Evolutionary conservation across 2,797 vertebrate genomes (phyloP).

Genomic region (Gallinago solitaria): DNA sequence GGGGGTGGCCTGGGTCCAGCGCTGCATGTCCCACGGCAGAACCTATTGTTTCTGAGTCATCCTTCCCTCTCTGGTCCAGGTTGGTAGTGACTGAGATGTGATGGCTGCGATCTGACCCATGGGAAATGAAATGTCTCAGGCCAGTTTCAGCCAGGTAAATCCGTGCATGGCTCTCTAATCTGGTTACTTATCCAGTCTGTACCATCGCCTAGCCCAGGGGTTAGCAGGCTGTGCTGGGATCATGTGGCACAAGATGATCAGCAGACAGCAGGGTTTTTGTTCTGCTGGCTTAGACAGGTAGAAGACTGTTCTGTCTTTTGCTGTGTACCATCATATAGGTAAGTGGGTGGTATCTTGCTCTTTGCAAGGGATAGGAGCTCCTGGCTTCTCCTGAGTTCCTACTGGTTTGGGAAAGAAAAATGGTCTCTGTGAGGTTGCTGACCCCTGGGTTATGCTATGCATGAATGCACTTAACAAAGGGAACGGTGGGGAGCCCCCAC

Average conservation of each 20-base stretch:
- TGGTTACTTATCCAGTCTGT: conserved; percentile 28
- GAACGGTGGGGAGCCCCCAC: neutral
- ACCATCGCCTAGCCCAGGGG: neutral
- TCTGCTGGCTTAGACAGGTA: neutral
- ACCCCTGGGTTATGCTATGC: conserved; percentile 45
- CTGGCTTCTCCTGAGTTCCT: neutral
- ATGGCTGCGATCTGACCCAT: conserved; percentile 47
- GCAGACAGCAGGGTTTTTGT: neutral
- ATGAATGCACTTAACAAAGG: neutral
- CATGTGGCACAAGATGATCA: neutral
- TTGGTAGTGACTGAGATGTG: conserved; percentile 60
- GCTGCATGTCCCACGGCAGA: neutral
- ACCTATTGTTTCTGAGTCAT: conserved; percentile 36
- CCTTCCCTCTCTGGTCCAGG: conserved; percentile 64
- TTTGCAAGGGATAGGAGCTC: neutral
- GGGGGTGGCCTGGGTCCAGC: neutral
- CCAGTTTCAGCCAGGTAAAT: conserved; percentile 67
- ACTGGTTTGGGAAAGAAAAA: neutral
- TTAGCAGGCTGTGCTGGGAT: neutral
- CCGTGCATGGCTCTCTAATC: conserved; percentile 35
- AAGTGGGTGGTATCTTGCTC: neutral
- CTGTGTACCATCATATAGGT: neutral
- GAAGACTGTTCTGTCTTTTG: neutral
- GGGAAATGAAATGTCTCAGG: conserved; percentile 63
- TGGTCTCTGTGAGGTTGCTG: neutral